Conservation (phyloP, 1,140 invertebrate species). For the Drosophila varians region DNA sequence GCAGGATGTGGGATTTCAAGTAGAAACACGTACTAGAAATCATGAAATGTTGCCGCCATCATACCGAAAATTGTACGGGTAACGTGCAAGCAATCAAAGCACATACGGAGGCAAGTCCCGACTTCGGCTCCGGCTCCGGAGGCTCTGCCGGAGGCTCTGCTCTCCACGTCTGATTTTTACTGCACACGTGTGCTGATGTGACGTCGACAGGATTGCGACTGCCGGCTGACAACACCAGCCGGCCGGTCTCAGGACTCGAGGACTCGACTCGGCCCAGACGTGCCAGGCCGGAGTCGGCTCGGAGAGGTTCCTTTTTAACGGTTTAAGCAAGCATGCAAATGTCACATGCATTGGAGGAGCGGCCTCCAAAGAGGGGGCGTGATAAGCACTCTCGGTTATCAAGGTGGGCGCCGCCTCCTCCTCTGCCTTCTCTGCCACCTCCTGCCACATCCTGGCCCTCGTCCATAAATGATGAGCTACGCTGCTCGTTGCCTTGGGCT, state of each 20-base stretch:
- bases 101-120: constrained; percentile 49
- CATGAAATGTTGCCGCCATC: constrained; percentile 83
- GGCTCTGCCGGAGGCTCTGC: background rate
- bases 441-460: background rate
- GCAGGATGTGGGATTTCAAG: constrained; percentile 57
- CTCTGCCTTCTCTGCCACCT: too few relatives aligned
- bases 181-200: constrained; percentile 78
- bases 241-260: constrained; percentile 20
- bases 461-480: constrained; percentile 68
- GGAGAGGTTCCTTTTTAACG: constrained; percentile 63
- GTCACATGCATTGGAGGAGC: constrained; percentile 61
- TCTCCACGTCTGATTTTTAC: constrained; percentile 76
- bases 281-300: constrained; percentile 40
- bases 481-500: constrained; percentile 39
- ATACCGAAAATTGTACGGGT: constrained; percentile 81
- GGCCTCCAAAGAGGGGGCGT: constrained; percentile 15
- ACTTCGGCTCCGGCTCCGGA: constrained; percentile 6
- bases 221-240: constrained; percentile 51
- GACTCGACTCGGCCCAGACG: constrained; percentile 59
- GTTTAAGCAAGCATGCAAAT: constrained; percentile 82
- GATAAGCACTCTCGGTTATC: constrained; percentile 79
- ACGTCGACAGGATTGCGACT: constrained; percentile 70
- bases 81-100: constrained; percentile 82
- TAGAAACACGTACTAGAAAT: constrained; percentile 79
- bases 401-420: too few relatives aligned